Percentiles rank a stretch among this genome's conserved stretches.
phyloP scores from a whole-genome alignment of 2,797 vertebrate genomes.

The Calcarius lapponicus region DNA sequence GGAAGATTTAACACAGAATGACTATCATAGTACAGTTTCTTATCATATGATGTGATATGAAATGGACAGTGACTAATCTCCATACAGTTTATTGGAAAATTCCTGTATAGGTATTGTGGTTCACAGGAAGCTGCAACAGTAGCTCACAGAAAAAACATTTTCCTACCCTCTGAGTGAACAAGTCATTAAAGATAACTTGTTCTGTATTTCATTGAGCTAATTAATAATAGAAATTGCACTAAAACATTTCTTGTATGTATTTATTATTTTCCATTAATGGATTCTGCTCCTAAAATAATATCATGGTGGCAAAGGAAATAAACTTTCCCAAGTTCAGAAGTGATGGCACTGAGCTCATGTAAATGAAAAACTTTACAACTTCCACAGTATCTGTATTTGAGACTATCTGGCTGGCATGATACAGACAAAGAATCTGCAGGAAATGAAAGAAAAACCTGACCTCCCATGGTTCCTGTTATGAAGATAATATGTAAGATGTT shows the following conservation, averaged over 20 bases:
- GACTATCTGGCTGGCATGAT: not conserved
- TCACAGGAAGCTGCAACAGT: not conserved
- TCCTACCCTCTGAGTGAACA: not conserved
- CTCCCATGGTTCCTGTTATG: not conserved
- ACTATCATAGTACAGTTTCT: not conserved
- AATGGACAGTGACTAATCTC: not conserved
- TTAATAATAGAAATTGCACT: not conserved
- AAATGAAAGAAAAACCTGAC: not conserved
- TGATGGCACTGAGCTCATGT: not conserved
- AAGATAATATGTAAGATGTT: not conserved
- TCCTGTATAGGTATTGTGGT: not conserved
- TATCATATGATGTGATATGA: not conserved
- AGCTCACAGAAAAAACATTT: not conserved
- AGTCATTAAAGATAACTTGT: not conserved
- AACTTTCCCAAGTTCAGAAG: not conserved
- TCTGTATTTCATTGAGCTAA: not conserved
- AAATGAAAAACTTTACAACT: not conserved
- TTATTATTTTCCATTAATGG: not conserved
- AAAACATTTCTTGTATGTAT: not conserved
- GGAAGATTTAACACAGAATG: not conserved
- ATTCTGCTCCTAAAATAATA: not conserved
- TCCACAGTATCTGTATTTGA: not conserved
- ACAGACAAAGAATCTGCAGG: not conserved
- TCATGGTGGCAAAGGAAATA: not conserved
- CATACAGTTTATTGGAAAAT: not conserved